Evolutionary conservation across 2,797 vertebrate genomes (phyloP).

Genomic region (Chrosomus eos): DNA sequence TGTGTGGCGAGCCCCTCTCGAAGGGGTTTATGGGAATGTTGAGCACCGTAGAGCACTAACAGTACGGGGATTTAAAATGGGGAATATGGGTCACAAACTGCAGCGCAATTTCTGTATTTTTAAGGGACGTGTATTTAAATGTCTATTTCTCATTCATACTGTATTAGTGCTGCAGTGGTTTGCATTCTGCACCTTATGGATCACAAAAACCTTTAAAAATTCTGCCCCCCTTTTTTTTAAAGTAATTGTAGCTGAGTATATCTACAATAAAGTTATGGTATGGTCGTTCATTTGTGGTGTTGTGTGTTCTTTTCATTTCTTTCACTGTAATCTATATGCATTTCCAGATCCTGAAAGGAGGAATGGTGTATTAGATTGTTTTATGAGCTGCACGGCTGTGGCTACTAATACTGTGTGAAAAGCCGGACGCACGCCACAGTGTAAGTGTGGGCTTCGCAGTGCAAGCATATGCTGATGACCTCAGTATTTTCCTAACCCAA

Average conservation of each 20-base stretch:
- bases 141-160: conserved; percentile 74
- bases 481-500: conserved; percentile 61
- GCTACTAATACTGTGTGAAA: conserved; percentile 35
- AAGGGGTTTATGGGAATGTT: conserved; percentile 70
- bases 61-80: conserved; percentile 73
- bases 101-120: conserved; percentile 66
- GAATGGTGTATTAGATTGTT: conserved; percentile 41
- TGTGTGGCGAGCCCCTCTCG: conserved; percentile 60
- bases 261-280: conserved; percentile 97
- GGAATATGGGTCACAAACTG: conserved; percentile 82
- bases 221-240: conserved; percentile 71
- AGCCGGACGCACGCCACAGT: conserved; percentile 52
- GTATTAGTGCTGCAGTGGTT: conserved; percentile 86
- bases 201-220: conserved; percentile 87
- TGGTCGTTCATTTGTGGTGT: conserved; percentile 73
- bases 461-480: conserved; percentile 57
- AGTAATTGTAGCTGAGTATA: conserved; percentile 94
- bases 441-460: conserved; percentile 43
- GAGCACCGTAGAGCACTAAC: conserved; percentile 78
- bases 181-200: conserved; percentile 92
- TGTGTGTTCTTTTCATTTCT: not conserved
- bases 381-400: conserved; percentile 41
- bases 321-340: not conserved
- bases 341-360: conserved; percentile 18
- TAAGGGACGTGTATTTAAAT: conserved; percentile 65